Evolutionary conservation across 35 echinoderm and acorn worm species (phyloP).

Genomic region (Eucidaris tribuloides): DNA sequence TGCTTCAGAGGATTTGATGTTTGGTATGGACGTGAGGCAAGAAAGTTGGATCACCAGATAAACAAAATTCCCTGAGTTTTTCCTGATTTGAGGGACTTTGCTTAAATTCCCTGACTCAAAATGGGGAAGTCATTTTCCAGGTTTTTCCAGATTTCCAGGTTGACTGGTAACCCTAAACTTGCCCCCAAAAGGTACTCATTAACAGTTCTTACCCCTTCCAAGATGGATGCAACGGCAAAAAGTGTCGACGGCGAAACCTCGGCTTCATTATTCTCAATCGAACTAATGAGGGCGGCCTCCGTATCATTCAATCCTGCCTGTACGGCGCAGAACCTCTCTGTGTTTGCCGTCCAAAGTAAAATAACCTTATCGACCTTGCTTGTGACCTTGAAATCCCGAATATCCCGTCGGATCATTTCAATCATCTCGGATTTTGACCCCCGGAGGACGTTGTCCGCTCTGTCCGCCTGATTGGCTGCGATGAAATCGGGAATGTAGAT

Average conservation of each 20-base stretch:
- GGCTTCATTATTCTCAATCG: conserved; percentile 63
- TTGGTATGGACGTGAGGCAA: too few species aligned
- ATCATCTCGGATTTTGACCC: conserved; percentile 79
- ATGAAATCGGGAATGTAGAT: conserved; percentile 89
- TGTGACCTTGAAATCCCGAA: conserved; percentile 84
- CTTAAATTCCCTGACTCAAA: too few species aligned
- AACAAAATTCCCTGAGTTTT: too few species aligned
- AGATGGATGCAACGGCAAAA: conserved; percentile 91
- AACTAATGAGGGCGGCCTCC: conserved; percentile 61
- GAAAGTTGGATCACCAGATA: too few species aligned
- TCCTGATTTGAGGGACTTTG: too few species aligned
- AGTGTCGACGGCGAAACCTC: conserved; percentile 94
- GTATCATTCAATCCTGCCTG: conserved; percentile 67
- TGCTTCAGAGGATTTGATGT: too few species aligned
- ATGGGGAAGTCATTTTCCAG: too few species aligned
- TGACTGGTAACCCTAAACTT: too few species aligned
- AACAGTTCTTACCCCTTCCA: conserved; percentile 90
- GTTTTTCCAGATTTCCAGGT: too few species aligned
- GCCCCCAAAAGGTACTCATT: too few species aligned
- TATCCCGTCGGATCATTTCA: conserved; percentile 66
- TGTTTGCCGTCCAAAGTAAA: conserved; percentile 98
- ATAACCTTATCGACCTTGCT: conserved; percentile 89
- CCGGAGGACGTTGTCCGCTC: conserved; percentile 76
- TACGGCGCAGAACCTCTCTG: conserved; percentile 81
- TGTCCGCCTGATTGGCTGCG: conserved; percentile 84